Conservation (phyloP, 2,888 invertebrate species). For the Cremastinae sp. region DNA sequence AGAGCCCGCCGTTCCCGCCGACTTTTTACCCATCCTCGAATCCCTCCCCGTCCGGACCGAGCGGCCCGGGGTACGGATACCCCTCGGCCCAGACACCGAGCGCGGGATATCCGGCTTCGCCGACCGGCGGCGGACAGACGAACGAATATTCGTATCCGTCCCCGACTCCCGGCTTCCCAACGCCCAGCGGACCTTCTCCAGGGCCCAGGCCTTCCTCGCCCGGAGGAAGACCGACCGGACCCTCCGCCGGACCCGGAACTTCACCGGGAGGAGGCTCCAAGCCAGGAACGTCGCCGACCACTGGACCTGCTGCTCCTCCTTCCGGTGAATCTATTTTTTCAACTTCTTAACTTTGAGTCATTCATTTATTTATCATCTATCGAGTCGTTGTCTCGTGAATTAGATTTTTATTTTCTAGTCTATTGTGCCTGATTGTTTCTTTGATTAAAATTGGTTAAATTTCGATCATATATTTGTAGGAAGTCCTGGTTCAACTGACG, state of each 20-base stretch:
- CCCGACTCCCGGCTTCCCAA: slow-evolving; percentile 56
- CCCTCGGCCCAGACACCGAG: slow-evolving; percentile 52
- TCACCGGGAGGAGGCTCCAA: slow-evolving; percentile 56
- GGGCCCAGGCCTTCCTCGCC: slow-evolving; percentile 6
- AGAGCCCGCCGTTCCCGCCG: slow-evolving; percentile 54
- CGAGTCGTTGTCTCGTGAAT: too few species aligned
- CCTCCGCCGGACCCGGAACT: slow-evolving; percentile 55
- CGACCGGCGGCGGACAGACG: slow-evolving; percentile 35
- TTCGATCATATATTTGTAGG: too few species aligned
- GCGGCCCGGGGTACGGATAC: slow-evolving; percentile 49
- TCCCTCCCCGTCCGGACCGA: slow-evolving; percentile 27
- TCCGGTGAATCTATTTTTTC: slow-evolving; percentile 50
- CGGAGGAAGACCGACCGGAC: slow-evolving; percentile 29
- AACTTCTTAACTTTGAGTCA: background rate
- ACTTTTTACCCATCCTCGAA: slow-evolving; percentile 31
- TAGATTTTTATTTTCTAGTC: too few species aligned
- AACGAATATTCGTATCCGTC: slow-evolving; percentile 46
- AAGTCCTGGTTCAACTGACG: too few species aligned
- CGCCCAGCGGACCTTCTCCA: slow-evolving; percentile 43
- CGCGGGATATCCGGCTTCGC: slow-evolving; percentile 59
- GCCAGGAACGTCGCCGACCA: slow-evolving; percentile 57
- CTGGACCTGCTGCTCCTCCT: slow-evolving; percentile 51
- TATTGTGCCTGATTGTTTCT: too few species aligned
- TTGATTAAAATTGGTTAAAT: too few species aligned
- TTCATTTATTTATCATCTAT: background rate